phyloP scores from a whole-genome alignment of 2,888 invertebrate genomes.

The Pristionchus mayeri region DNA sequence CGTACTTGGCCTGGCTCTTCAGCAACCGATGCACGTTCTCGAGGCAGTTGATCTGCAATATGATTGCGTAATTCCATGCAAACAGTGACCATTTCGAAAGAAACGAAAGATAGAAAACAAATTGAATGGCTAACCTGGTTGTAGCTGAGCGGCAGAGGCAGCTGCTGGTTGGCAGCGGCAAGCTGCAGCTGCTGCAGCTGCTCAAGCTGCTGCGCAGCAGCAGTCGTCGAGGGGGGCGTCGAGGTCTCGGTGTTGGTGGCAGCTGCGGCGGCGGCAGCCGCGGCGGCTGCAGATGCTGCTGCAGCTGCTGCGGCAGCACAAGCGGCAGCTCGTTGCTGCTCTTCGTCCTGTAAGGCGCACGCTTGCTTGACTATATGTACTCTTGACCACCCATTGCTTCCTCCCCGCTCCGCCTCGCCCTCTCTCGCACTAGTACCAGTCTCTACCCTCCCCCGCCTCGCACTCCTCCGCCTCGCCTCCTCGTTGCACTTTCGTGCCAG shows the following conservation, averaged over 20 bases:
- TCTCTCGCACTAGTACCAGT: no score
- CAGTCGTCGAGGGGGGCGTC: conserved; percentile 18
- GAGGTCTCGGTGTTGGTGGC: conserved; percentile 9
- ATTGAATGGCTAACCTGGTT: conserved; percentile 48
- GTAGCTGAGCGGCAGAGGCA: conserved; percentile 51
- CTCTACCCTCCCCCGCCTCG: not conserved
- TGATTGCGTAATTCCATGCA: no score
- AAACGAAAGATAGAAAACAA: not conserved
- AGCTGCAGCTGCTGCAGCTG: conserved; percentile 18
- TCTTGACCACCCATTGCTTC: conserved; percentile 20
- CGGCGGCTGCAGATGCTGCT: conserved; percentile 19
- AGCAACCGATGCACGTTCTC: conserved; percentile 75
- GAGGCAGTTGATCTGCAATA: conserved; percentile 72
- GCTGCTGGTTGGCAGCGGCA: not conserved
- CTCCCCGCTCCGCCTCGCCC: not conserved
- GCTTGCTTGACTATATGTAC: not conserved
- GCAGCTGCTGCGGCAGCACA: conserved; percentile 52
- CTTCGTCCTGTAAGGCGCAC: not conserved
- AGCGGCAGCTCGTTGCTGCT: conserved; percentile 4
- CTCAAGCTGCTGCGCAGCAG: not conserved
- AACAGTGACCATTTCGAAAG: not conserved
- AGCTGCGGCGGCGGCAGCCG: conserved; percentile 52
- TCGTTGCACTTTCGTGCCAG: conserved; percentile 48
- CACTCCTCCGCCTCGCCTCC: conserved; percentile 2
- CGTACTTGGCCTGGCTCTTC: conserved; percentile 64